Evolutionary conservation across 2,113 vertebrate genomes (phyloP).

Genomic region (Emberiza fucata): DNA sequence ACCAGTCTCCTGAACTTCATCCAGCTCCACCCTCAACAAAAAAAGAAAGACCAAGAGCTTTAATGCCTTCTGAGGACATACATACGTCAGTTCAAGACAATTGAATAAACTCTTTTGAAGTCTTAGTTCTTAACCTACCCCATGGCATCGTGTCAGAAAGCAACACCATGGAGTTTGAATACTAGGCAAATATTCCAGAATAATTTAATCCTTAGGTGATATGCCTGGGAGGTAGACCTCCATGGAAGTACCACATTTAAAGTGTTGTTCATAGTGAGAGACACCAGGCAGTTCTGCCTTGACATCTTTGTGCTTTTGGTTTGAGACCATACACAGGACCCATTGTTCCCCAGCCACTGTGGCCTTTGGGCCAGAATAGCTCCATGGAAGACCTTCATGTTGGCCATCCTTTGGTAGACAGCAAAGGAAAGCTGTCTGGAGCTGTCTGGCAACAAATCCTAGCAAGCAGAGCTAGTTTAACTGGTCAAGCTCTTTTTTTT

Average conservation of each 20-base stretch:
- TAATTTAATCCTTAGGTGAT: neutral
- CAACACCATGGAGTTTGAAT: neutral
- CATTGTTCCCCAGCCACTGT: neutral
- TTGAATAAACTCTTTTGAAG: conserved; percentile 1
- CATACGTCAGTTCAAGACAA: neutral
- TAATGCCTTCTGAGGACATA: neutral
- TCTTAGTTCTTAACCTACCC: neutral
- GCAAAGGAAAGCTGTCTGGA: neutral
- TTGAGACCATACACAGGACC: neutral
- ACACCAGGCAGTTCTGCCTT: neutral
- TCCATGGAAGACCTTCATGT: neutral
- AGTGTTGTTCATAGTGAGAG: neutral
- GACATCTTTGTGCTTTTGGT: neutral
- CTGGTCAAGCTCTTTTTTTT: neutral
- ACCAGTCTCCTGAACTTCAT: neutral
- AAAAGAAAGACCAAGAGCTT: neutral
- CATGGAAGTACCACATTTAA: neutral
- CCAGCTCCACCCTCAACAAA: neutral
- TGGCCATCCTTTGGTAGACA: neutral
- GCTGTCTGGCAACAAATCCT: neutral
- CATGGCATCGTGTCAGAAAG: neutral
- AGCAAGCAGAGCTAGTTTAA: neutral
- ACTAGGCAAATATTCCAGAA: neutral
- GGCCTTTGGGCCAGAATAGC: neutral
- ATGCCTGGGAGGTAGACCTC: neutral